Percentiles rank a stretch among this genome's conserved stretches.
Evolutionary conservation across 1,140 invertebrate genomes (phyloP).

Genomic region (Tetragnatha versicolor): DNA sequence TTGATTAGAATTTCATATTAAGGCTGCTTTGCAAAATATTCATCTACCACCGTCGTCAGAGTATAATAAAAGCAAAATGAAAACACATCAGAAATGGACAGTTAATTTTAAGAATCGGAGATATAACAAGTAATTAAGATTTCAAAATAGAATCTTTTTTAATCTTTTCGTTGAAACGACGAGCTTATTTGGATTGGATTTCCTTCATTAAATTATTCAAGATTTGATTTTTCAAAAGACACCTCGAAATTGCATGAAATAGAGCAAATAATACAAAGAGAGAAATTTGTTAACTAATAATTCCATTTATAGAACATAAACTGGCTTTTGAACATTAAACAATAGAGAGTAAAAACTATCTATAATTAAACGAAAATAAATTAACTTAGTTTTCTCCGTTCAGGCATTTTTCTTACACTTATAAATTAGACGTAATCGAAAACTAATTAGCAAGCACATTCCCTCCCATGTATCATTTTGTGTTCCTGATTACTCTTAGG

Average conservation of each 20-base stretch:
- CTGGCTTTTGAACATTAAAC: too few relatives aligned
- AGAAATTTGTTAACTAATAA: neutral
- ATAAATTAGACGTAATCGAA: too few relatives aligned
- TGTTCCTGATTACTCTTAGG: too few relatives aligned
- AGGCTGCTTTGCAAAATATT: too few relatives aligned
- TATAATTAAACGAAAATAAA: too few relatives aligned
- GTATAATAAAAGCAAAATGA: neutral
- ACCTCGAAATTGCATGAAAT: neutral
- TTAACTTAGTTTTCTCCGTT: too few relatives aligned
- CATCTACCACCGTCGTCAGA: too few relatives aligned
- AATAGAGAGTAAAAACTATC: too few relatives aligned
- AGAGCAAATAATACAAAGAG: neutral
- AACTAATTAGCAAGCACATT: too few relatives aligned
- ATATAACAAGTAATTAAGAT: neutral
- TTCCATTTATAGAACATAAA: neutral
- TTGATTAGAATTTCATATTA: constrained; percentile 22
- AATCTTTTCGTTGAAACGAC: neutral
- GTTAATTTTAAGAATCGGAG: constrained; percentile 3
- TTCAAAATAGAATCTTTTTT: constrained; percentile 2
- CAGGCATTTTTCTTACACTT: too few relatives aligned
- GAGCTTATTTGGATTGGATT: constrained; percentile 12
- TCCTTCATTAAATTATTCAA: constrained; percentile 34
- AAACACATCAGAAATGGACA: constrained; percentile 7
- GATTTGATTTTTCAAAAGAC: neutral
- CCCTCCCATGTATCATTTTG: too few relatives aligned